Conservation (phyloP, 2,797 vertebrate species). For the Microctenopoma stevenorrisi region DNA sequence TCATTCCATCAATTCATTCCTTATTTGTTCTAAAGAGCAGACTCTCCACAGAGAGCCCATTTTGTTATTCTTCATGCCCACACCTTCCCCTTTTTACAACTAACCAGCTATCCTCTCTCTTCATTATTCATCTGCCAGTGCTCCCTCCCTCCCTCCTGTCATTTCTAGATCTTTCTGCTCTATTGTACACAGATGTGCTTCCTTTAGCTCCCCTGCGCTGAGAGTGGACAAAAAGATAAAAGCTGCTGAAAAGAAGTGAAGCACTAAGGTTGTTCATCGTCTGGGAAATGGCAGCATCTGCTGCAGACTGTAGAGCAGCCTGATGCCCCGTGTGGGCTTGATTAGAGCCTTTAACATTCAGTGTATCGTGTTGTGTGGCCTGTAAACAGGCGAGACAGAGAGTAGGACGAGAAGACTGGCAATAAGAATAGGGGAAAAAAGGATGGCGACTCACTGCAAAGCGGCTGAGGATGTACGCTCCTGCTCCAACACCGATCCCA, state of each 20-base stretch:
- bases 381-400: conserved; percentile 30
- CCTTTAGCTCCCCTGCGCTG: conserved; percentile 50
- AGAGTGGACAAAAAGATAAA: conserved; percentile 40
- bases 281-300: conserved; percentile 17
- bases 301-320: conserved; percentile 32
- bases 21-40: conserved; percentile 52
- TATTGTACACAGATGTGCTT: conserved; percentile 45
- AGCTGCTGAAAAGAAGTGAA: conserved; percentile 36
- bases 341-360: conserved; percentile 39
- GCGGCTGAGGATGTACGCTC: conserved; percentile 91
- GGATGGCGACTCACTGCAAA: conserved; percentile 90
- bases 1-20: conserved; percentile 51
- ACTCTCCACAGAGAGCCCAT: conserved; percentile 16
- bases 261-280: conserved; percentile 58
- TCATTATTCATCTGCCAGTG: conserved; percentile 58
- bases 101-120: conserved; percentile 32
- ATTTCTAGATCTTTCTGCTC: conserved; percentile 49
- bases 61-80: conserved; percentile 21
- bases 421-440: background rate
- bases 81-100: conserved; percentile 21
- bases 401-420: background rate
- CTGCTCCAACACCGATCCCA: conserved; percentile 95
- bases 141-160: conserved; percentile 38
- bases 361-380: conserved; percentile 33
- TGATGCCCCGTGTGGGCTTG: conserved; percentile 47